phyloP scores from a whole-genome alignment of 2,113 vertebrate species.

The Willisornis vidua region DNA sequence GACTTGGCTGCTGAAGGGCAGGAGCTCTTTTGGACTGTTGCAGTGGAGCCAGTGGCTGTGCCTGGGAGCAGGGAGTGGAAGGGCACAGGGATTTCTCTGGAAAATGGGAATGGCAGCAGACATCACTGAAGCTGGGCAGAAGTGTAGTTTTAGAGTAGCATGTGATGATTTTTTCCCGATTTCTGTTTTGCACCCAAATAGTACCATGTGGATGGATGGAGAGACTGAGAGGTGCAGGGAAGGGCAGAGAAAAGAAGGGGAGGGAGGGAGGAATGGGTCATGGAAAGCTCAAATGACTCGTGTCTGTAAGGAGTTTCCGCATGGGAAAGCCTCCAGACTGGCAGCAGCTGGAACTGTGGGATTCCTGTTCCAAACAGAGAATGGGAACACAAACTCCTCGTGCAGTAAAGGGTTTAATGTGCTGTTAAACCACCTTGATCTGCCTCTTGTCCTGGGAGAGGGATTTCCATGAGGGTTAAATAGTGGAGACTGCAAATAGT shows the following conservation, averaged over 20 bases:
- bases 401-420: neutral
- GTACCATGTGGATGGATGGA: neutral
- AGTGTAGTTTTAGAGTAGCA: neutral
- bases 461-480: neutral
- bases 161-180: neutral
- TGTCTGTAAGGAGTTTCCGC: neutral
- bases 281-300: neutral
- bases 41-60: neutral
- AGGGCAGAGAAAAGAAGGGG: neutral
- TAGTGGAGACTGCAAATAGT: neutral
- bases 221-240: neutral
- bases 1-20: neutral
- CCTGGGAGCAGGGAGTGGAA: neutral
- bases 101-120: neutral
- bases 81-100: neutral
- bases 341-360: neutral
- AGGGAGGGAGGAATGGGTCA: neutral
- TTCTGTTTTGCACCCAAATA: neutral
- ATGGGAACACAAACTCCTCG: neutral
- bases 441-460: neutral
- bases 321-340: neutral
- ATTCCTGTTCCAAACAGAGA: neutral
- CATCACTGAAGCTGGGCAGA: fast-evolving
- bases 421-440: neutral
- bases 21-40: neutral